These are phyloP conservation scores for Sebastes baramenuke DNA, from an alignment of 2,797 vertebrate species.

Conservation along the genomic window DNA sequence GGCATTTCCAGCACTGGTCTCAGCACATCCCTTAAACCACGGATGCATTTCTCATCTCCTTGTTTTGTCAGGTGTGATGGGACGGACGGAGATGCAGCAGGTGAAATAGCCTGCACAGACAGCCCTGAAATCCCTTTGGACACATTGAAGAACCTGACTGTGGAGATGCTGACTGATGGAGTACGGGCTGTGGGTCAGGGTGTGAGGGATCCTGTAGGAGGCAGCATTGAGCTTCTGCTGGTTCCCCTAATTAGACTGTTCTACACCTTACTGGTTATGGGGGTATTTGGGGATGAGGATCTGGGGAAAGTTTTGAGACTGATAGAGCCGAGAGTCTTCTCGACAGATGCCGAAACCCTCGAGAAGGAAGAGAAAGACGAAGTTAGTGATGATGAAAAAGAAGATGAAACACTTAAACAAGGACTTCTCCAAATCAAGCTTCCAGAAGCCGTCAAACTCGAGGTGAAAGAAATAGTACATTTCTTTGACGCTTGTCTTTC, in stretches of 20 bases:
- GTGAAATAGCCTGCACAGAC: constrained; percentile 77
- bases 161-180: constrained; percentile 90
- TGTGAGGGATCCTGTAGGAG: constrained; percentile 91
- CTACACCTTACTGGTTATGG: constrained; percentile 90
- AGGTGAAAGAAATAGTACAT: constrained; percentile 77
- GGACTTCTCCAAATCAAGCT: constrained; percentile 94
- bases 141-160: constrained; percentile 86
- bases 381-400: constrained; percentile 24
- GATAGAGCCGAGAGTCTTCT: constrained; percentile 89
- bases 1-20: constrained; percentile 84
- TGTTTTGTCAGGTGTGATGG: constrained; percentile 85
- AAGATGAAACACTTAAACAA: constrained; percentile 75
- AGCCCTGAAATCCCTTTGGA: constrained; percentile 94
- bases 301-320: constrained; percentile 86
- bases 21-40: constrained; percentile 89
- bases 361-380: constrained; percentile 67
- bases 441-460: constrained; percentile 93
- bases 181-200: constrained; percentile 85
- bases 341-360: constrained; percentile 19
- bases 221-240: constrained; percentile 90
- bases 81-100: constrained; percentile 19
- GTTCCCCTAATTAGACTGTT: constrained; percentile 93
- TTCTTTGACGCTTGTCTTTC: neutral
- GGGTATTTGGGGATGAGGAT: constrained; percentile 87
- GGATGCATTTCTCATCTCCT: constrained; percentile 86